Evolutionary conservation across 2,888 invertebrate genomes (phyloP), one percentile per base, ranked within the genome.

Genomic region (Pheosia tremula): DNA sequence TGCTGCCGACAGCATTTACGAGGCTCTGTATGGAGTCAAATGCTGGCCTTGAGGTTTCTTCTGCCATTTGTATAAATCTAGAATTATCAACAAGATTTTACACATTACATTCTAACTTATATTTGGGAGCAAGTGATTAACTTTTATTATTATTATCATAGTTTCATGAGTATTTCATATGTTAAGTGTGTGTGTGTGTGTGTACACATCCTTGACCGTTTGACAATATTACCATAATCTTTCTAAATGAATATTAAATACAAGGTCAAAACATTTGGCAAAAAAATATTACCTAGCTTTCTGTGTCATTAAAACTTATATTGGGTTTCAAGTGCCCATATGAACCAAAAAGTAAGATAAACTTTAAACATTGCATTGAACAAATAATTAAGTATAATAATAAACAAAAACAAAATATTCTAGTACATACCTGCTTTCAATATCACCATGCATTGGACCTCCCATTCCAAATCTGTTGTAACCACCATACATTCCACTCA

Each of bases 21-120:
- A 99, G 94, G 59, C 98, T 97, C 88, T 99, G 98, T 72, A 99
- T 98, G 11, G 98, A 98, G 80, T 98, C 97, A 87, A 99, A 99
- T 7, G 99, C 98, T 61, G 97, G 97, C 56, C 98, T 94, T 0
- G 98, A 97, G 77, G 96, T 97, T 76, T 98, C 98, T 88, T 98
- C 98, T 0, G 98, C 98, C 81, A 97, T 94, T 84, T 97, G 97
- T 58, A 98, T 96, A 80, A 98, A 97, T 74, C 96, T 96, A 77
- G 45, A 89, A 82, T 24, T 45, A 9, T 56, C 24, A 7, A 9
- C n/a, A 11, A 47, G 3, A n/a, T n/a, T 11, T 5, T 47, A n/a
- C 11, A 47, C 24, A 24, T 24, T 24, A 24, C 24, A 24, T 24
- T 24, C 24, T 24, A 24, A 1, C 24, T 24, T 24, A 24, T 24